Percentiles rank a stretch among this genome's conserved stretches.
phyloP scores from a whole-genome alignment of 2,113 vertebrate genomes.

The Gallinago undulata region DNA sequence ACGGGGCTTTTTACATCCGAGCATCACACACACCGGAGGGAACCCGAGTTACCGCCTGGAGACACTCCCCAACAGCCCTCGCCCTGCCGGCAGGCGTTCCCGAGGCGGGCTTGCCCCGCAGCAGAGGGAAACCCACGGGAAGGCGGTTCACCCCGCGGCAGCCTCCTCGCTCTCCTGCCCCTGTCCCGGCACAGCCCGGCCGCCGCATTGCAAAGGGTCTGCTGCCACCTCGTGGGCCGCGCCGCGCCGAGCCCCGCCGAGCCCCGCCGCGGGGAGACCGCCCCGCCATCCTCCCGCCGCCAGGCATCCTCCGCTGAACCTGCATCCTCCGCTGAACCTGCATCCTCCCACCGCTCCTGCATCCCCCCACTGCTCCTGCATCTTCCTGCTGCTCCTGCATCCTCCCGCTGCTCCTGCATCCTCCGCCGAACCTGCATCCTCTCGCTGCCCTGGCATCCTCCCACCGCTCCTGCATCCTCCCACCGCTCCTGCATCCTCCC shows the following conservation, averaged over 20 bases:
- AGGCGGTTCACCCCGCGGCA: background rate
- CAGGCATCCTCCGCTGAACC: background rate
- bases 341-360: background rate
- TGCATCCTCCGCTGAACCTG: accelerated
- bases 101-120: background rate
- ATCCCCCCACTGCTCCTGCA: background rate
- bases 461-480: too few relatives aligned
- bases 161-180: background rate
- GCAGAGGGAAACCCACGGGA: accelerated
- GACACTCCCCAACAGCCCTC: accelerated
- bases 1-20: accelerated
- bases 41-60: background rate
- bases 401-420: too few relatives aligned
- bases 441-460: background rate
- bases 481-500: too few relatives aligned
- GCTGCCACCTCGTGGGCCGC: conserved; percentile 77
- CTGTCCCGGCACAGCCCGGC: background rate
- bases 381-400: accelerated
- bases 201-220: conserved; percentile 61
- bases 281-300: background rate
- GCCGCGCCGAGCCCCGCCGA: background rate
- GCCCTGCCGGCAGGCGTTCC: background rate
- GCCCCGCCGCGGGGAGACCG: background rate
- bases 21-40: background rate
- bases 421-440: too few relatives aligned